Conservation (phyloP, 1,140 invertebrate species). For the Zaprionus africanus region DNA sequence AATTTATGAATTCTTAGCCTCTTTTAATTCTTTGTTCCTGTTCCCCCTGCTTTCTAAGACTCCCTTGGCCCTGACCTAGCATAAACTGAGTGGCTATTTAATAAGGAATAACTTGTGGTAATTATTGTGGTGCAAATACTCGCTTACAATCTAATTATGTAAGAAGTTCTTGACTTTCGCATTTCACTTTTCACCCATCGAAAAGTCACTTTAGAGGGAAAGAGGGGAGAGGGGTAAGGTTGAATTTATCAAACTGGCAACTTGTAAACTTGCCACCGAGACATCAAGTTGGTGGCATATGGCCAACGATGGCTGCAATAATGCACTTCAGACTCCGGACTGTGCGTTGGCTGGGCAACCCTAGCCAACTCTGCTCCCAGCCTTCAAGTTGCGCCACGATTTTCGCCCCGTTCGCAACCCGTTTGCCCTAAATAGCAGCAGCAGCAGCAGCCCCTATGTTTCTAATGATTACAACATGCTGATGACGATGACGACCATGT, state of each 20-base stretch:
- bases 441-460: slow-evolving; percentile 18
- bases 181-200: not conserved
- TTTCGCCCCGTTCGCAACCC: not conserved
- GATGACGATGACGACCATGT: slow-evolving; percentile 50
- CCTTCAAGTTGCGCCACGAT: not conserved
- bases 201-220: no score
- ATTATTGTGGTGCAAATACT: not conserved
- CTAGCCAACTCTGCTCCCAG: not conserved
- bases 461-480: slow-evolving; percentile 34
- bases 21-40: no score
- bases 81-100: not conserved
- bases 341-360: not conserved
- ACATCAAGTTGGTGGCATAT: slow-evolving; percentile 1
- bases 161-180: not conserved
- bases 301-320: not conserved
- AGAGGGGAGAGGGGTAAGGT: not conserved
- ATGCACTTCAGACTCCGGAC: not conserved
- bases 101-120: not conserved
- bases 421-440: slow-evolving; percentile 28
- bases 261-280: slow-evolving; percentile 1
- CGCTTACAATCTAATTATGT: not conserved
- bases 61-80: no score
- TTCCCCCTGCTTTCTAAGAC: no score
- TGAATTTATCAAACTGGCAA: not conserved
- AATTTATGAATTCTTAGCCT: no score